Evolutionary conservation across 2,113 vertebrate species (phyloP).

Genomic region (Sisor rabdophorus): DNA sequence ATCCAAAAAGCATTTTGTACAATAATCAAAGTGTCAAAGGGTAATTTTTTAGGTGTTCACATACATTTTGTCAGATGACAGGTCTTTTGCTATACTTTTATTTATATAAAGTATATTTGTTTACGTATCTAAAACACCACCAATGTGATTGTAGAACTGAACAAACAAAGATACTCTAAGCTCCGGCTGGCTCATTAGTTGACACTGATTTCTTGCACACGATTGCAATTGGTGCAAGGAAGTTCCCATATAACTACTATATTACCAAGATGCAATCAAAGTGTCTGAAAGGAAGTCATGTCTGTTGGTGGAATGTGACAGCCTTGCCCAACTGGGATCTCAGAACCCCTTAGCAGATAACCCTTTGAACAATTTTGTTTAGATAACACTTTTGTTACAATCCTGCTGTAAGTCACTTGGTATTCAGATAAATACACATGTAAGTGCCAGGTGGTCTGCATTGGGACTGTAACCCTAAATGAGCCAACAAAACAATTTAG

Average conservation of each 20-base stretch:
- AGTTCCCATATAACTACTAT: constrained; percentile 20
- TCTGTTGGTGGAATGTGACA: constrained; percentile 26
- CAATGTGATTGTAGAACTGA: neutral
- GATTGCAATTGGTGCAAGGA: constrained; percentile 37
- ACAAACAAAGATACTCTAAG: neutral
- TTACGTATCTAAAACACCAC: constrained; percentile 7
- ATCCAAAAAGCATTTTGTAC: no score
- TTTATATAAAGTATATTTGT: neutral
- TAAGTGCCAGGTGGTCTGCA: neutral
- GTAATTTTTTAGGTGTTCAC: neutral
- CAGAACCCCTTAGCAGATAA: constrained; percentile 10
- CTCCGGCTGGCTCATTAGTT: neutral
- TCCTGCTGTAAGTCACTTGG: neutral
- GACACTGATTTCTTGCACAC: neutral
- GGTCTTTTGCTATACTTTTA: neutral
- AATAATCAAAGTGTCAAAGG: no score
- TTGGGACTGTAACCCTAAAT: neutral
- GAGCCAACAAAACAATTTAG: neutral
- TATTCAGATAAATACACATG: neutral
- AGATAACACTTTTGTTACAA: constrained; percentile 17
- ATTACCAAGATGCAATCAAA: constrained; percentile 39
- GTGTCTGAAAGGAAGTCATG: constrained; percentile 40
- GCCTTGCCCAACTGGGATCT: constrained; percentile 27
- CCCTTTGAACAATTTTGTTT: neutral
- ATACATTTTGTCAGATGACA: neutral